Evolutionary conservation across 2,888 invertebrate genomes (phyloP).

Genomic region (Hylaea fasciaria): DNA sequence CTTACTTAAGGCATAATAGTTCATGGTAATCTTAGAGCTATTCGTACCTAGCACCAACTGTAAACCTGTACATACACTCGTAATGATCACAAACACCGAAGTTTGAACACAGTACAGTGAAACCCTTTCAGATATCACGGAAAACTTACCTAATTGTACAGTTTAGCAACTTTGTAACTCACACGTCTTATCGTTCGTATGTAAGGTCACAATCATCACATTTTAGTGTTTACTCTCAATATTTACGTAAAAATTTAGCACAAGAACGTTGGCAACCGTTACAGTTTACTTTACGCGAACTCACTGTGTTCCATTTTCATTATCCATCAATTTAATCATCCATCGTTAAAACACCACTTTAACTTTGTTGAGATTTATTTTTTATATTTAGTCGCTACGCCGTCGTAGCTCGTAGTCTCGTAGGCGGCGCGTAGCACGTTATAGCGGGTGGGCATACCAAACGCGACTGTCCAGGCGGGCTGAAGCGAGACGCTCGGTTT

Average conservation of each 20-base stretch:
- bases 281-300: conserved; percentile 27
- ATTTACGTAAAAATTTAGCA: conserved; percentile 52
- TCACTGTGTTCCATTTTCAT: too few species aligned
- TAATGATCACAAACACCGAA: conserved; percentile 3
- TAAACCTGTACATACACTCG: conserved; percentile 12
- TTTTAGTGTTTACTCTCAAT: conserved; percentile 42
- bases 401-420: conserved; percentile 59
- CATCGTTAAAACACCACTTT: conserved; percentile 28
- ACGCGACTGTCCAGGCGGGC: conserved; percentile 57
- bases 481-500: conserved; percentile 33
- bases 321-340: conserved; percentile 5
- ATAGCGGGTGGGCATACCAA: conserved; percentile 53
- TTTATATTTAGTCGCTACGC: conserved; percentile 46
- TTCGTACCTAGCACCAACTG: conserved; percentile 23
- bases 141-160: conserved; percentile 47
- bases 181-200: conserved; percentile 36
- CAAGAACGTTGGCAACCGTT: conserved; percentile 31
- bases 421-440: conserved; percentile 52
- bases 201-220: conserved; percentile 47
- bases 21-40: conserved; percentile 13
- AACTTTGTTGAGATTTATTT: conserved; percentile 16
- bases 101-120: not conserved
- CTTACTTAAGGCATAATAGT: not conserved
- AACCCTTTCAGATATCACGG: conserved; percentile 2
- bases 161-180: conserved; percentile 26